These are phyloP conservation scores for Drosophila percnosoma DNA, from an alignment of 2,888 invertebrate genomes.

Conservation along the genomic window DNA sequence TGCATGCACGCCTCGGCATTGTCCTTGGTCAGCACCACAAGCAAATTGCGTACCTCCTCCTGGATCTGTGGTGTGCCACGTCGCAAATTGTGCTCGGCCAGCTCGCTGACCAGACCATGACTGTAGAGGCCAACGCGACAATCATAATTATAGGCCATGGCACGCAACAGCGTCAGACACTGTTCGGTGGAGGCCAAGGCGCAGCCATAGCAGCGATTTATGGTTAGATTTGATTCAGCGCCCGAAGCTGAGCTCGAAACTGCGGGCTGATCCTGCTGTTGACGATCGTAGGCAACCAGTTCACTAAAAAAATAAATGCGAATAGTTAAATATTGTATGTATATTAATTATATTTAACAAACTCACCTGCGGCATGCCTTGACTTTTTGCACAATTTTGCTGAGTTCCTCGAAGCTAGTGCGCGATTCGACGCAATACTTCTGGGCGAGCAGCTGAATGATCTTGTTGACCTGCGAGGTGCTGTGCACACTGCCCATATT, in stretches of 20 bases:
- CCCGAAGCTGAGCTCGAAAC: constrained; percentile 47
- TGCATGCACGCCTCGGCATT: constrained; percentile 91
- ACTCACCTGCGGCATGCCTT: constrained; percentile 91
- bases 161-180: constrained; percentile 95
- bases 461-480: constrained; percentile 92
- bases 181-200: constrained; percentile 96
- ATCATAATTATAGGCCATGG: constrained; percentile 92
- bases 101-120: constrained; percentile 94
- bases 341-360: background rate
- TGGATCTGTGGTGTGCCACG: constrained; percentile 94
- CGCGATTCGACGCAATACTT: constrained; percentile 98
- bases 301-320: constrained; percentile 86
- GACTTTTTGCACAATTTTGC: constrained; percentile 95
- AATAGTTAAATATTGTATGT: background rate
- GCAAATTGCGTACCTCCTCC: constrained; percentile 94
- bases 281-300: constrained; percentile 95
- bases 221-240: constrained; percentile 74
- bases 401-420: constrained; percentile 97
- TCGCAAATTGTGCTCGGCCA: constrained; percentile 95
- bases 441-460: constrained; percentile 96
- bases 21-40: constrained; percentile 95
- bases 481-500: constrained; percentile 86
- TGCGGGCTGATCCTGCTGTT: constrained; percentile 86
- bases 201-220: constrained; percentile 93
- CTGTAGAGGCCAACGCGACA: constrained; percentile 91